Evolutionary conservation across 2,888 invertebrate genomes (phyloP).

Genomic region (Andricus curvator): DNA sequence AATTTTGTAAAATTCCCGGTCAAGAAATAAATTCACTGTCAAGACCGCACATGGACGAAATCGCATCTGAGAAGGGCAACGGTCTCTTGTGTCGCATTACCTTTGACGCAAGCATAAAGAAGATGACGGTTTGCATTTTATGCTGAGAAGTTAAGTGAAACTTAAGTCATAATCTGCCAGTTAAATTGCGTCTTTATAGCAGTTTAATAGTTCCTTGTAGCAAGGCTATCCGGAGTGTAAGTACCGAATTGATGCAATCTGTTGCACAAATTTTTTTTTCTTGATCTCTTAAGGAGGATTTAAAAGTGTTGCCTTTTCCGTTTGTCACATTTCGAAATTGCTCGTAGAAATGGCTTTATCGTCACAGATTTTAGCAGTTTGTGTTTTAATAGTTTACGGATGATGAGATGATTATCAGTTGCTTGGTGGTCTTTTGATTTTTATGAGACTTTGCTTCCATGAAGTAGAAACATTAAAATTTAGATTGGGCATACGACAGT

Average conservation of each 20-base stretch:
- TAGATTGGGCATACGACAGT: too few species aligned
- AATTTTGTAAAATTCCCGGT: too few species aligned
- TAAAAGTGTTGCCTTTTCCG: not conserved
- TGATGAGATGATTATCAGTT: not conserved
- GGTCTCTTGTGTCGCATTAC: conserved; percentile 30
- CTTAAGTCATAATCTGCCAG: conserved; percentile 21
- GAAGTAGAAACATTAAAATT: not conserved
- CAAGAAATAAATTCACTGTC: not conserved
- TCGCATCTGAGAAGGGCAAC: conserved; percentile 6
- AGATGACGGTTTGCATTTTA: not conserved
- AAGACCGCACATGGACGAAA: conserved; percentile 16
- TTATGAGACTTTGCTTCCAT: not conserved
- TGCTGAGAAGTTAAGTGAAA: conserved; percentile 25
- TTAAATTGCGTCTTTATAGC: conserved; percentile 31
- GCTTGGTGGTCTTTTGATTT: not conserved
- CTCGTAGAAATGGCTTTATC: not conserved
- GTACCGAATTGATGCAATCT: conserved; percentile 9
- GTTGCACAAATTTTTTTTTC: not conserved
- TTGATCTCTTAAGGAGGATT: not conserved
- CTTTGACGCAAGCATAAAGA: conserved; percentile 35
- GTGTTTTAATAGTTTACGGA: not conserved
- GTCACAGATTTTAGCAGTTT: not conserved
- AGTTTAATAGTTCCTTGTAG: conserved; percentile 20
- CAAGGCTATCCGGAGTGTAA: not conserved
- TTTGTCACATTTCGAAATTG: not conserved